A percentile compares a stretch with the other conserved stretches of the same genome.
These are phyloP conservation scores for Eupristina koningsbergeri DNA, from an alignment of 1,140 invertebrate species.

Conservation along the genomic window DNA sequence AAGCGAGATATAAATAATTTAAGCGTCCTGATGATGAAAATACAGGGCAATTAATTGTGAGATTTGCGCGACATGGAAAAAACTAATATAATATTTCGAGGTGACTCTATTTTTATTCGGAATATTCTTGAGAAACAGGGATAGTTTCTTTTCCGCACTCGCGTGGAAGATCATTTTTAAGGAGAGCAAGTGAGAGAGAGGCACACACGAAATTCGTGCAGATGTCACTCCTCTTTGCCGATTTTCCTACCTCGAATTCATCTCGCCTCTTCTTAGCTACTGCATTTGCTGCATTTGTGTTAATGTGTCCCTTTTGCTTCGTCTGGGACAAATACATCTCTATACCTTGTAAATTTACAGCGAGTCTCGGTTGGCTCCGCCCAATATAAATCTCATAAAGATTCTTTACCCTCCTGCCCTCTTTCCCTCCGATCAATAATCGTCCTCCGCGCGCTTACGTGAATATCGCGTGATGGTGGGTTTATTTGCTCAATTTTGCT, in stretches of 20 bases:
- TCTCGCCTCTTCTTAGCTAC: neutral
- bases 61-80: neutral
- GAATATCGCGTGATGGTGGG: conserved; percentile 29
- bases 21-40: neutral
- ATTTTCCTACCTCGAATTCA: neutral
- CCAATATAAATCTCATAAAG: conserved; percentile 33
- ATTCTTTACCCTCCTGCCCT: too few relatives aligned
- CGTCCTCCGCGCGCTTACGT: neutral
- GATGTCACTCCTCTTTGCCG: conserved; percentile 23
- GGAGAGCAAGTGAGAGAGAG: neutral
- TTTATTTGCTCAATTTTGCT: too few relatives aligned
- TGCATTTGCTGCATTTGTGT: neutral
- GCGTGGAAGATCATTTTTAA: conserved; percentile 21
- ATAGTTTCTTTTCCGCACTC: neutral
- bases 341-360: conserved; percentile 35
- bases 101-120: conserved; percentile 26
- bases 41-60: conserved; percentile 23
- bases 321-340: conserved; percentile 5
- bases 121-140: too few relatives aligned
- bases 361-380: neutral
- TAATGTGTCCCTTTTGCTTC: neutral
- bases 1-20: neutral
- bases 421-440: conserved; percentile 9
- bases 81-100: conserved; percentile 8
- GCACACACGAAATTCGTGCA: neutral